phyloP scores from a whole-genome alignment of 2,797 vertebrate species.

The Halcyon badia region DNA sequence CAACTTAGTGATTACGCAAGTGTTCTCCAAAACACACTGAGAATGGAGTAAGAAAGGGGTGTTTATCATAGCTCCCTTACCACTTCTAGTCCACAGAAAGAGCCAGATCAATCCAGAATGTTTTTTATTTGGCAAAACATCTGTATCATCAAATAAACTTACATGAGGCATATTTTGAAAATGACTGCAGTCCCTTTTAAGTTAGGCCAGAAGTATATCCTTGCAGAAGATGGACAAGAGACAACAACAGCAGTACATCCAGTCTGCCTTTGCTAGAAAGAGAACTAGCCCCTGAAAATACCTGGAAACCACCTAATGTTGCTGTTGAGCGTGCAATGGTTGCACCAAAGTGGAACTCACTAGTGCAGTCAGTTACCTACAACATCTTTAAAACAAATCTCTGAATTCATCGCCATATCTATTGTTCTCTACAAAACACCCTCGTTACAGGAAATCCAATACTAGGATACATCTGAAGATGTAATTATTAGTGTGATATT shows the following conservation, averaged over 20 bases:
- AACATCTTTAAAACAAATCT: constrained; percentile 68
- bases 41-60: neutral
- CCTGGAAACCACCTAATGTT: neutral
- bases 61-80: neutral
- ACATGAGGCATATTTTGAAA: neutral
- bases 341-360: neutral
- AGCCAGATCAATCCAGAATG: neutral
- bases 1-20: constrained; percentile 19
- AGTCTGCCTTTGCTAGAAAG: neutral
- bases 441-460: constrained; percentile 67
- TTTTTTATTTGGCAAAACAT: neutral
- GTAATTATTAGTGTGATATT: constrained; percentile 61
- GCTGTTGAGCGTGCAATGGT: neutral
- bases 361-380: constrained; percentile 10
- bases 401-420: constrained; percentile 41
- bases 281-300: neutral
- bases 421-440: constrained; percentile 67
- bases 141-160: neutral
- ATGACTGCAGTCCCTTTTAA: neutral
- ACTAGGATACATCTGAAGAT: constrained; percentile 73
- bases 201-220: neutral
- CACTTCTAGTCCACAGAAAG: neutral
- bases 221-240: neutral
- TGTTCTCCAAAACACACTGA: neutral
- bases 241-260: neutral